Evolutionary conservation across 2,113 vertebrate species (phyloP), one percentile per base, ranked within the genome.

Genomic region (Antechinus flavipes): DNA sequence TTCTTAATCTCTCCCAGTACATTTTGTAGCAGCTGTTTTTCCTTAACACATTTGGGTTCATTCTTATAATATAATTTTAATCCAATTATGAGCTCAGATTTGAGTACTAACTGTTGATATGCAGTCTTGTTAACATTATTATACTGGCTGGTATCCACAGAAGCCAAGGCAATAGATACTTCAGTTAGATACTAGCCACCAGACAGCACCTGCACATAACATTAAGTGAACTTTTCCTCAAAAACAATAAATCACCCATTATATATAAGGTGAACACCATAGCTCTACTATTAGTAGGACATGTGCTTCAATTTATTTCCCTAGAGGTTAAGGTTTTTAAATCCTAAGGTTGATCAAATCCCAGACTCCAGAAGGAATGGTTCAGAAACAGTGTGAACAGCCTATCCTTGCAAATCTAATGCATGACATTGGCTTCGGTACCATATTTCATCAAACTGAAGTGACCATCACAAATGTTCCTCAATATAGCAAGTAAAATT

Each of bases 61-160:
- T 91, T 76, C 50, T 89, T 61, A 61, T 8, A n/a, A 93, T 92
- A 61, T 68, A 49, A 94, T 94, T 84, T 68, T 94, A 96, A 95
- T 95, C 91, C 61, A 61, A 27, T 95, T 61, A 93, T 35, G 25
- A n/a, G 58, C 91, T 94, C 93, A 26, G 58, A 89, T 46, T n/a
- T 58, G 90, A 90, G 91, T 23, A 90, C 50, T 93, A 14, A 22
- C 42, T 35, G n/a, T 91, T 14, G 84, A 26, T 54, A 22, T 12
- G 46, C 3, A 27, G 22, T 54, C 89, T 54, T 95, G 93, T 14
- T 89, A 12, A 56, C 24, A 7, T 27, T n/a, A n/a, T 58, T 54
- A 2, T 27, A 52, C 24, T 68, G 1, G 27, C 35, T 68, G 0
- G 27, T 49, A 90, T 49, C 54, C 89, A 50, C 54, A 91, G 91